These are phyloP conservation scores for Neodontobutis hainanensis DNA, from an alignment of 2,113 vertebrate species.

Conservation along the genomic window DNA sequence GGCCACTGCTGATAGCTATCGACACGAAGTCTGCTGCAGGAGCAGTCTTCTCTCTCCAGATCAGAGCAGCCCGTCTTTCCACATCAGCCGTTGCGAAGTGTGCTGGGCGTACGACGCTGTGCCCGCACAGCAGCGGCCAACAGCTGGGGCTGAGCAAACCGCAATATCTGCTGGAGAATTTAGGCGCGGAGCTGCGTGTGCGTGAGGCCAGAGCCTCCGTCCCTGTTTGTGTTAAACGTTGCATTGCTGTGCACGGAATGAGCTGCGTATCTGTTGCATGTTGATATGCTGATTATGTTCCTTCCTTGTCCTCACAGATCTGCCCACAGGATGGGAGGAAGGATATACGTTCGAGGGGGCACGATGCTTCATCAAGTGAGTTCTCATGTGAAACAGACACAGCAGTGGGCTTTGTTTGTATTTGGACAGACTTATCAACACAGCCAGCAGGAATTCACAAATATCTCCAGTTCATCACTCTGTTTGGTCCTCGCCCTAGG, in stretches of 20 bases:
- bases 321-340: conserved; percentile 97
- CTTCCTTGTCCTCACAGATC: conserved; percentile 77
- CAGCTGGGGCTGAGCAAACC: conserved; percentile 5
- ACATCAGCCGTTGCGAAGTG: not conserved
- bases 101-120: not conserved
- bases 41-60: not conserved
- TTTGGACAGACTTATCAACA: too few species aligned
- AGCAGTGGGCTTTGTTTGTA: too few species aligned
- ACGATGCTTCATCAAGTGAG: conserved; percentile 98
- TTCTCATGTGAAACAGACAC: conserved; percentile 15
- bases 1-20: not conserved
- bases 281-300: not conserved
- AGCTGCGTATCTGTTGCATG: conserved; percentile 17
- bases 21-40: too few species aligned
- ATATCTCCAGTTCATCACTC: too few species aligned
- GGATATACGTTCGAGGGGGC: conserved; percentile 96
- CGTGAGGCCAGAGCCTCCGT: not conserved
- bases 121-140: not conserved
- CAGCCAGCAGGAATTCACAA: too few species aligned
- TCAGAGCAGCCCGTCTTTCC: not conserved
- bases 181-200: not conserved
- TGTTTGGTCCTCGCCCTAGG: too few species aligned
- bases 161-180: conserved; percentile 1
- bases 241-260: conserved; percentile 37
- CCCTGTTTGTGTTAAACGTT: conserved; percentile 31